Evolutionary conservation across 2,797 vertebrate genomes (phyloP), one percentile per base, ranked within the genome.

Genomic region (Lindbergichthys nudifrons): DNA sequence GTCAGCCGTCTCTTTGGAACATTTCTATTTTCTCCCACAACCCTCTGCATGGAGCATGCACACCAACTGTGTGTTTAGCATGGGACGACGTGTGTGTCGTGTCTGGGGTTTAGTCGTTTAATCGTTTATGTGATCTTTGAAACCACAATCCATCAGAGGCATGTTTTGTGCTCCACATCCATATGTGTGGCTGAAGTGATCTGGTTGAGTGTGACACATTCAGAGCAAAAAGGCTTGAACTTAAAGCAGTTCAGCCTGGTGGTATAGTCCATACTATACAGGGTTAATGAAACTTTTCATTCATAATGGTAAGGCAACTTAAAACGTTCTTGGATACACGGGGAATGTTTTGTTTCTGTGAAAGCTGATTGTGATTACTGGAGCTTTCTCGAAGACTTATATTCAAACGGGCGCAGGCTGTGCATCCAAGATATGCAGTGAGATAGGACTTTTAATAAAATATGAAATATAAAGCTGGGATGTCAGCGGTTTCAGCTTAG

Each of bases 221-320:
- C 76, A 69, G 50, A 68, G 60, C 13, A 50, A 43, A 19, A 78
- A 65, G 73, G 57, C 41, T 48, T 32, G 41, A 30, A 61, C 65
- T 36, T 70, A 72, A 14, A 64, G 66, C 65, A 75, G 64, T 57
- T 64, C 52, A 71, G 68, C 67, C 52, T 73, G 0, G 36, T 19
- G n/a, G 41, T 53, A 52, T 62, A 60, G 70, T 66, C 30, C 60
- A 53, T 16, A 30, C 74, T 48, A 73, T 71, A 67, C 68, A 58
- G 50, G 16, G 36, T 52, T 60, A 39, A 67, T 66, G 53, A 56
- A 77, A 73, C 68, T 70, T 19, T 86, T 83, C 79, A 75, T 79
- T 83, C 69, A 77, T 60, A 79, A 82, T 70, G 60, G 73, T 91
- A 90, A 93, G 91, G 92, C 90, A 90, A 90, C 75, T 73, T 45